These are phyloP conservation scores for Micronisus gabar DNA, from an alignment of 2,113 vertebrate genomes.

Conservation along the genomic window DNA sequence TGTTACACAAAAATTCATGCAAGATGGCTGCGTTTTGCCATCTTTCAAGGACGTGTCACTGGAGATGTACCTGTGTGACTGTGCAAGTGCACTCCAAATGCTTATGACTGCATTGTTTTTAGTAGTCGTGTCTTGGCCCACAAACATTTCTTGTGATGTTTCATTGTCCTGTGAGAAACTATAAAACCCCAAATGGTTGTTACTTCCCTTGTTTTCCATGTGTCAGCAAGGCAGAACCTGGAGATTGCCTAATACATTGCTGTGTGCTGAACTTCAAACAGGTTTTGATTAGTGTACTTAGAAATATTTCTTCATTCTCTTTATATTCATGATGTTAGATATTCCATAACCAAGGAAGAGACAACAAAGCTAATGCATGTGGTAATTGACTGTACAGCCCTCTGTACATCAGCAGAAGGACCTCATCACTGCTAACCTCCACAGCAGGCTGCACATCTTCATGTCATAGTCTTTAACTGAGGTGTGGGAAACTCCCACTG, in stretches of 20 bases:
- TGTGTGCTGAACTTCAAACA: neutral
- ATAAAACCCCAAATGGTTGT: neutral
- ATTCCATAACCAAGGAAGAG: neutral
- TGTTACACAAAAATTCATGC: neutral
- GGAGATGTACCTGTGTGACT: neutral
- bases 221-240: neutral
- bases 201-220: neutral
- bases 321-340: neutral
- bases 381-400: neutral
- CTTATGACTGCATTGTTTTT: neutral
- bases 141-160: neutral
- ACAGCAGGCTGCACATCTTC: neutral
- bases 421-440: neutral
- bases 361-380: neutral
- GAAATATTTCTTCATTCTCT: neutral
- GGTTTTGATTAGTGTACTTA: neutral
- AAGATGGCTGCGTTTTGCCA: neutral
- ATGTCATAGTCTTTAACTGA: neutral
- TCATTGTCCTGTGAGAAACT: neutral
- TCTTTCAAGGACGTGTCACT: neutral
- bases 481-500: neutral
- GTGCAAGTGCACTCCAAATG: neutral
- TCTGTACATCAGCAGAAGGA: neutral
- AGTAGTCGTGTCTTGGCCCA: neutral
- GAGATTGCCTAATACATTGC: neutral